Evolutionary conservation across 2,797 vertebrate species (phyloP), one percentile per base, ranked within the genome.

Genomic region (Falco novaeseelandiae): DNA sequence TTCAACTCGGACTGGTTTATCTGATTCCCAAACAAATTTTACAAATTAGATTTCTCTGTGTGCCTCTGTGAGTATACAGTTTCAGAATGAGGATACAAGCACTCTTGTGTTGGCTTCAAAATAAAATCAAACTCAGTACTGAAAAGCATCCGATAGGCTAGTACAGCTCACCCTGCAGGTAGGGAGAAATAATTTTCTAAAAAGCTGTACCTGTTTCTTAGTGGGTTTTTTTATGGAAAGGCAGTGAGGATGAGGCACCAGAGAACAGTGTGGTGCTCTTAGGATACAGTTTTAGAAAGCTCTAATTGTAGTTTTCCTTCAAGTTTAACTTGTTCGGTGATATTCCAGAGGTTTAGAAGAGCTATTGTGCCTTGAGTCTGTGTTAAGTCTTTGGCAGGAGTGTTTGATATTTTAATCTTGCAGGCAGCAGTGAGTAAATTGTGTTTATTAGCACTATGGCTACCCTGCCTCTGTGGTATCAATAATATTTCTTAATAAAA

Each of bases 11-110:
- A 61, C 26, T 54, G 36, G 38, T 89, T 94, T 92, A 76, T 87
- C 73, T 81, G 71, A 89, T 93, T 93, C 61, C 92, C 77, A 78
- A 30, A 78, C 61, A 49, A 81, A 57, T 87, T 69, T 81, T 90
- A 88, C 44, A 74, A 79, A 67, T 82, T 54, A 73, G 42, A 34
- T 90, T 93, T 95, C 32, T 96, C 69, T 29, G 2, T 38, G 23
- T 71, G 54, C 72, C 73, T 90, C 19, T 27, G 49, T 0, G 1
- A 78, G 51, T 92, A 2, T 70, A 19, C 11, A 36, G 58, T 85
- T 96, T 81, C 40, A 34, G 76, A 71, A 57, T 11, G 49, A 57
- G 63, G 52, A 40, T 69, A 26, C 51, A 67, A 90, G 12, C 66
- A 57, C 12, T 29, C 38, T 46, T 81, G 23, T 51, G 36, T 2